phyloP scores from a whole-genome alignment of 2,888 invertebrate genomes.

The Girardia tigrina region DNA sequence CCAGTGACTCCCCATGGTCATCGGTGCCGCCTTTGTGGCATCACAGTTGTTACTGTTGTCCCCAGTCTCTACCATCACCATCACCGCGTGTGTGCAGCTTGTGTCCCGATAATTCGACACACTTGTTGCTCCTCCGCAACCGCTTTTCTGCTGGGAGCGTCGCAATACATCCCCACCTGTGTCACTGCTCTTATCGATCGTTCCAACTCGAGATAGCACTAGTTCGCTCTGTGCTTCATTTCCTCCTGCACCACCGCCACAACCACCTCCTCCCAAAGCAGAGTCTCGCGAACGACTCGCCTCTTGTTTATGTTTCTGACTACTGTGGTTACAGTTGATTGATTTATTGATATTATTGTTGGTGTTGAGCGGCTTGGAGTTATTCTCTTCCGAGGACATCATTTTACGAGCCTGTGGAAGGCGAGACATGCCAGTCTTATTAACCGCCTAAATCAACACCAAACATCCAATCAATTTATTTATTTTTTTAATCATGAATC shows the following conservation, averaged over 20 bases:
- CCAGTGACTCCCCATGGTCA: slow-evolving; percentile 31
- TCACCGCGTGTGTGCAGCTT: slow-evolving; percentile 30
- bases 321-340: no score
- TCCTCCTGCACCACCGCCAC: neutral
- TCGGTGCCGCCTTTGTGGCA: slow-evolving; percentile 26
- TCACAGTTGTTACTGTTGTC: slow-evolving; percentile 29
- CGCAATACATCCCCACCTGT: neutral
- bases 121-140: neutral
- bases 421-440: no score
- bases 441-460: no score
- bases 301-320: neutral
- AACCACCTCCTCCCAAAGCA: neutral
- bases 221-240: neutral
- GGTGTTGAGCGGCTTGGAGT: neutral
- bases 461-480: no score
- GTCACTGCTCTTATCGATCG: neutral
- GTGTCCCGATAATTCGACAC: slow-evolving; percentile 9
- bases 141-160: neutral
- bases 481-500: no score
- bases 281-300: neutral
- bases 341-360: neutral
- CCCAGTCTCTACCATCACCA: slow-evolving; percentile 23
- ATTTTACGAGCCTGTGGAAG: neutral
- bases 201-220: neutral
- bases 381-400: neutral